Evolutionary conservation across 2,113 vertebrate species (phyloP).

Genomic region (Callipepla squamata): DNA sequence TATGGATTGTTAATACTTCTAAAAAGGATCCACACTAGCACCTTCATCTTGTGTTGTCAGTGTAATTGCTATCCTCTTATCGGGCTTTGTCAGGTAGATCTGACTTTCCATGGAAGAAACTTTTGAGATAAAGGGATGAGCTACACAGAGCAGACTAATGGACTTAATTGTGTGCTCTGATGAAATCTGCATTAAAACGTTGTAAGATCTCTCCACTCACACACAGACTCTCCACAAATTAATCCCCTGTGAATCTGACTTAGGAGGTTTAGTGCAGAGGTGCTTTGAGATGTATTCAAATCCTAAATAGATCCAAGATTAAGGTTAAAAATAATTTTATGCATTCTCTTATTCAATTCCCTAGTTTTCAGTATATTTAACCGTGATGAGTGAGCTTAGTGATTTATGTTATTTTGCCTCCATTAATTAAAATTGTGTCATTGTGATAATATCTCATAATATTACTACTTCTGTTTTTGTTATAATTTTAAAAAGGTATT

Average conservation of each 20-base stretch:
- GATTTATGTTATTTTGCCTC: background rate
- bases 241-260: background rate
- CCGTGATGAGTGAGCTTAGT: background rate
- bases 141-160: background rate
- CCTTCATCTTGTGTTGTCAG: background rate
- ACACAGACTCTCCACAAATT: background rate
- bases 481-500: background rate
- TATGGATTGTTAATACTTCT: background rate
- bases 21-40: background rate
- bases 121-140: background rate
- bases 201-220: background rate
- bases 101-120: background rate
- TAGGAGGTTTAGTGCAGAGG: background rate
- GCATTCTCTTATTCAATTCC: background rate
- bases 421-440: background rate
- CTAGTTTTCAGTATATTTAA: background rate
- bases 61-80: background rate
- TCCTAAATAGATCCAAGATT: background rate
- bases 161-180: background rate
- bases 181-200: background rate
- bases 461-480: background rate
- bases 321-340: background rate
- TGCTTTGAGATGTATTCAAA: background rate
- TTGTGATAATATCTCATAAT: background rate
- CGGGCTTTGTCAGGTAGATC: background rate